Evolutionary conservation across 2,113 vertebrate species (phyloP).

Genomic region (Rhinopomastus cyanomelas): DNA sequence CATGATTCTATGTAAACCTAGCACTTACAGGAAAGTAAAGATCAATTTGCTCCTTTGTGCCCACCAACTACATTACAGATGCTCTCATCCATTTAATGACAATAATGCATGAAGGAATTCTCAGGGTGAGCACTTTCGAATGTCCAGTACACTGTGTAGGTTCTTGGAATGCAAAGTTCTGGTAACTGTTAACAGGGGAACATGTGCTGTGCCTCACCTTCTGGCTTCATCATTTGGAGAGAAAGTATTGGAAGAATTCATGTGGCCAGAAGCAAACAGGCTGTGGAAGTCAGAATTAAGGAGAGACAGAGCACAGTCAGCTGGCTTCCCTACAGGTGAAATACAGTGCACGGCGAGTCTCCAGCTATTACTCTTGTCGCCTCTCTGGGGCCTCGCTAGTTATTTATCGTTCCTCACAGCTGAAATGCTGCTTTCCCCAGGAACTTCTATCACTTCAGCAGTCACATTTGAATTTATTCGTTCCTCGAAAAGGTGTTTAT

Average conservation of each 20-base stretch:
- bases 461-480: conserved; percentile 2
- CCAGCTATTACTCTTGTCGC: neutral
- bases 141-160: neutral
- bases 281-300: neutral
- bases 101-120: neutral
- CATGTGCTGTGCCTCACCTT: neutral
- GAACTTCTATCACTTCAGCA: conserved; percentile 27
- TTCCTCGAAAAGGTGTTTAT: neutral
- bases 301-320: neutral
- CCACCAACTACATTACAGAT: neutral
- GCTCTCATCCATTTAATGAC: neutral
- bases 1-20: neutral
- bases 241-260: neutral
- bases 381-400: neutral
- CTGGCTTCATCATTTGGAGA: neutral
- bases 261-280: neutral
- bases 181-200: neutral
- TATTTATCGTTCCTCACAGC: neutral
- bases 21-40: neutral
- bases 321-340: neutral
- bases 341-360: neutral
- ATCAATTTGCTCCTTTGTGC: neutral
- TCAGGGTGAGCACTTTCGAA: neutral
- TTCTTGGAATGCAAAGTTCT: neutral
- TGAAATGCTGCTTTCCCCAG: conserved; percentile 22